Base-by-base conservation (phyloP, 2,797 vertebrate genomes). In the Notolepis coatsorum region DNA sequence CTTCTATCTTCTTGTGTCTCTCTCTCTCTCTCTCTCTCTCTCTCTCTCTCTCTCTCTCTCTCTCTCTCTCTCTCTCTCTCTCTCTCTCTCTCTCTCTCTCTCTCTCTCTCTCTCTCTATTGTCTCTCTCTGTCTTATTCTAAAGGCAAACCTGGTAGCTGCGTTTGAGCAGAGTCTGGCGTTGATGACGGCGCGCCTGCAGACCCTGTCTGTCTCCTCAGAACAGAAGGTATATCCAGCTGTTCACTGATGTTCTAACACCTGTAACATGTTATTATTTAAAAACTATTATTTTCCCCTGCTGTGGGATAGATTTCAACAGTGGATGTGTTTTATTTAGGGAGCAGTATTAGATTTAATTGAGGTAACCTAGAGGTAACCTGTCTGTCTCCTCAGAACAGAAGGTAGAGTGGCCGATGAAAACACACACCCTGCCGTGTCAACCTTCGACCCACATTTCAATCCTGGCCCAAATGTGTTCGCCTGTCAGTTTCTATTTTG, bases 131-230 rank as follows among this genome's bases (percentile, higher is more conserved):
- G 1, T 82, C 33, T 66, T 21, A 63, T 49, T 68, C 23, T 45
- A 50, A 60, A 91, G 97, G 96, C 97, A 10, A 99, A 99, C 77
- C 89, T 99, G 71, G 98, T 99, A 7, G 97, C 98, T 0, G 98
- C 98, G 1, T 99, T 99, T 0, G 98, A 99, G 79, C 97, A 99
- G 92, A 99, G 97, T 79, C 90, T 99, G 79, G 95, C 96, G 9
- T 92, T 96, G 84, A 99, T 99, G 98, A 99, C 98, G 0, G 96
- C 96, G 15, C 96, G 98, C 23, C 93, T 99, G 43, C 95, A 98
- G 76, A 95, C 93, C 41, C 89, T 99, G 74, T 98, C 98, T 0
- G 95, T 94, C 78, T 97, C 93, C 0, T 96, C 97, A 0, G 97
- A 98, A 1, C 94, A 98, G 77, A 99, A 99, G 96, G 98, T 98